phyloP scores from a whole-genome alignment of 2,888 invertebrate species.

The Pterostichus madidus region DNA sequence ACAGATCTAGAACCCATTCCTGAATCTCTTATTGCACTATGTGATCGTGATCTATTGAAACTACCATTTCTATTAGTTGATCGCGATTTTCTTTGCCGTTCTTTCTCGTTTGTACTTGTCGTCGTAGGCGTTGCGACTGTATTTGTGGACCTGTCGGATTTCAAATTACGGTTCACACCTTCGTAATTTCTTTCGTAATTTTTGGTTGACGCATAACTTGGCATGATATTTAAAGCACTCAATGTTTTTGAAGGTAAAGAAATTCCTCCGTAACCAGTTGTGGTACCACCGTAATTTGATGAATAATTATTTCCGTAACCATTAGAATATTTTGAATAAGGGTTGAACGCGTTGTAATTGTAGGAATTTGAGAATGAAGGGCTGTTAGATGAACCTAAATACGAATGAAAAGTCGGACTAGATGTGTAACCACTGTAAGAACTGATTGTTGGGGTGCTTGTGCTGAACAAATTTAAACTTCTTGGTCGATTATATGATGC shows the following conservation, averaged over 20 bases:
- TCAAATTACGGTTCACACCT: slow-evolving; percentile 74
- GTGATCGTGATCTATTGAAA: slow-evolving; percentile 72
- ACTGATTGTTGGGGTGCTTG: slow-evolving; percentile 62
- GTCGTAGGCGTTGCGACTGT: slow-evolving; percentile 69
- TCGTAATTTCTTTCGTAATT: slow-evolving; percentile 69
- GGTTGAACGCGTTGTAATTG: slow-evolving; percentile 70
- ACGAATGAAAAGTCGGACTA: slow-evolving; percentile 50
- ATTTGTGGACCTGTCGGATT: slow-evolving; percentile 74
- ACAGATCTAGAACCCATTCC: slow-evolving; percentile 80
- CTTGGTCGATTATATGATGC: slow-evolving; percentile 73
- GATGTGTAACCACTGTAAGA: slow-evolving; percentile 56
- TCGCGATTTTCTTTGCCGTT: slow-evolving; percentile 75
- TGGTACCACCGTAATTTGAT: slow-evolving; percentile 81
- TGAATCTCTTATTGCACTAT: slow-evolving; percentile 71
- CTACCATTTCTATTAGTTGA: slow-evolving; percentile 72
- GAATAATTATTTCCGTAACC: slow-evolving; percentile 73
- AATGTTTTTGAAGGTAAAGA: slow-evolving; percentile 82
- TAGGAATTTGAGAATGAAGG: slow-evolving; percentile 67
- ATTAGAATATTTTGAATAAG: slow-evolving; percentile 75
- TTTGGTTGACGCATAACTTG: slow-evolving; percentile 73
- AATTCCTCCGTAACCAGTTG: slow-evolving; percentile 85
- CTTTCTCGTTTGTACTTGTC: slow-evolving; percentile 73
- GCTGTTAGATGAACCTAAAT: slow-evolving; percentile 69
- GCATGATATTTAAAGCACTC: slow-evolving; percentile 81
- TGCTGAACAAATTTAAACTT: slow-evolving; percentile 72